Conservation (phyloP, 1,140 invertebrate species). For the Pseudomyrmex gracilis region DNA sequence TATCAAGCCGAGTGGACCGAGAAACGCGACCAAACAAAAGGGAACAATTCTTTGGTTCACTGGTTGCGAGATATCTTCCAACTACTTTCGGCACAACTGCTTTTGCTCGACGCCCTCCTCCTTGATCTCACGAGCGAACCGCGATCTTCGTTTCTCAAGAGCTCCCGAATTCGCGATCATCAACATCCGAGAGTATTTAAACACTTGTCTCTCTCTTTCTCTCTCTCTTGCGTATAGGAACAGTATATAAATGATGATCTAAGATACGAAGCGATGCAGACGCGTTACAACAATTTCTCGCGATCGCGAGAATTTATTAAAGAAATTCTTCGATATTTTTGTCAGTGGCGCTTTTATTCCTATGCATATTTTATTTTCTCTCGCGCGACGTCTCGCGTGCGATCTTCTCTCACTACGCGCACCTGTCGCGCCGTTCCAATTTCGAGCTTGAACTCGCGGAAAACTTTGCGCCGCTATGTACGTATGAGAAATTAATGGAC, state of each 20-base stretch:
- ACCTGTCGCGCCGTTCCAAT: slow-evolving; percentile 34
- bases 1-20: slow-evolving; percentile 38
- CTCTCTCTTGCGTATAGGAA: no score
- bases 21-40: slow-evolving; percentile 27
- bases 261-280: background rate
- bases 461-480: slow-evolving; percentile 18
- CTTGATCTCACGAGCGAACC: slow-evolving; percentile 37
- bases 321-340: slow-evolving; percentile 4
- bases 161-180: slow-evolving; percentile 1
- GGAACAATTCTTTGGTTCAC: slow-evolving; percentile 17
- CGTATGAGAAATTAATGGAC: slow-evolving; percentile 45
- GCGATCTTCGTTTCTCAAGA: slow-evolving; percentile 28
- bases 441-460: slow-evolving; percentile 14
- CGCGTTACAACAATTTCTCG: background rate
- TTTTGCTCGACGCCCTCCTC: slow-evolving; percentile 36
- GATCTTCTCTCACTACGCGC: slow-evolving; percentile 13
- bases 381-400: slow-evolving; percentile 14
- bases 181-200: slow-evolving; percentile 33
- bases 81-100: slow-evolving; percentile 41
- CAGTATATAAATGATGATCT: no score
- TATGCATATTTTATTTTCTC: slow-evolving; percentile 40
- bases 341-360: slow-evolving; percentile 24
- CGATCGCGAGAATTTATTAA: slow-evolving; percentile 31
- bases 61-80: slow-evolving; percentile 21
- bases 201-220: no score